A percentile compares a stretch with the other conserved stretches of the same genome.
These are phyloP conservation scores for Neodontobutis hainanensis DNA, from an alignment of 2,113 vertebrate genomes.

Conservation along the genomic window DNA sequence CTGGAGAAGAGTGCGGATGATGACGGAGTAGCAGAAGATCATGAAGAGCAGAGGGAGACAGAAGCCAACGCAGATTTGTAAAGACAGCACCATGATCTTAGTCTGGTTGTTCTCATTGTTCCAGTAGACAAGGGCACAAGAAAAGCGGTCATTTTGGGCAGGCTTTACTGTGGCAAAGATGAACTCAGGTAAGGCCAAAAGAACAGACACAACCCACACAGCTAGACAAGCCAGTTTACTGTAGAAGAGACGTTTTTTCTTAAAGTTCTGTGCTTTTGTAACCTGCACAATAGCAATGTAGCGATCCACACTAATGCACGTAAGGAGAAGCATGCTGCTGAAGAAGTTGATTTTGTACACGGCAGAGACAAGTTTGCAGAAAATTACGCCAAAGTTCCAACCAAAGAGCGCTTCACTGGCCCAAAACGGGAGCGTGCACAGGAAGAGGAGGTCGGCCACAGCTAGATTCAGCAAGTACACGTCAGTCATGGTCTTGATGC, in stretches of 20 bases:
- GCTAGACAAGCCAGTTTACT: slow-evolving; percentile 81
- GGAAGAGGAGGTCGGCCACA: slow-evolving; percentile 87
- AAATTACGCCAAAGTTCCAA: slow-evolving; percentile 80
- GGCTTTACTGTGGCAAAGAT: slow-evolving; percentile 77
- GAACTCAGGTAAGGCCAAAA: slow-evolving; percentile 86
- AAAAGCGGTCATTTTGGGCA: rapidly evolving
- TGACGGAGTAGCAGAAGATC: slow-evolving; percentile 84
- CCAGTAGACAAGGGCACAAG: slow-evolving; percentile 80
- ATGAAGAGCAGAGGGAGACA: slow-evolving; percentile 85
- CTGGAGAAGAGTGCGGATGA: slow-evolving; percentile 84
- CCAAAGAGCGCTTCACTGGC: slow-evolving; percentile 74
- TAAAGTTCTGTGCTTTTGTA: slow-evolving; percentile 79
- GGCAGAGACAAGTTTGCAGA: slow-evolving; percentile 84
- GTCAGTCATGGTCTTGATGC: slow-evolving; percentile 87
- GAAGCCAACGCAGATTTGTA: slow-evolving; percentile 87
- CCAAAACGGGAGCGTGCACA: slow-evolving; percentile 90
- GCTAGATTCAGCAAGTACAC: slow-evolving; percentile 87
- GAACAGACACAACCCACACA: slow-evolving; percentile 79
- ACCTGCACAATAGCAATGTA: slow-evolving; percentile 86
- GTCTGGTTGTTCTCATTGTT: slow-evolving; percentile 41
- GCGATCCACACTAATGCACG: slow-evolving; percentile 89
- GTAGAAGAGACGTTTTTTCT: slow-evolving; percentile 75
- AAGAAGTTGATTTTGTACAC: slow-evolving; percentile 92
- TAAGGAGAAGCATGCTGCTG: slow-evolving; percentile 87
- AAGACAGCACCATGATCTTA: slow-evolving; percentile 76